These are phyloP conservation scores for Emmelina monodactyla DNA, from an alignment of 2,888 invertebrate species.

Conservation along the genomic window DNA sequence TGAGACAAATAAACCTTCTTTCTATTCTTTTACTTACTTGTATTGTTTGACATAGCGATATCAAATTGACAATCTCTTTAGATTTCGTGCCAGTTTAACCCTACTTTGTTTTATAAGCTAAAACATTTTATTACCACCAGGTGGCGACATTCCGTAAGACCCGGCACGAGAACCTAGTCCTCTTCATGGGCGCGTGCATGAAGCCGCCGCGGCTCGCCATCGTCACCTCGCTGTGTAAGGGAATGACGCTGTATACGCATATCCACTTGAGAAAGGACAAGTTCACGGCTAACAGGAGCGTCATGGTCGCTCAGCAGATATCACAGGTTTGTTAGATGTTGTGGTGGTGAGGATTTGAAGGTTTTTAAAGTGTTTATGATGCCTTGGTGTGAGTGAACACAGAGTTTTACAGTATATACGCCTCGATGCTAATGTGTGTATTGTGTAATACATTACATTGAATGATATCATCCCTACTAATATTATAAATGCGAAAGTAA, in stretches of 20 bases:
- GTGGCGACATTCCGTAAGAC: slow-evolving; percentile 97
- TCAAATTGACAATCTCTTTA: background rate
- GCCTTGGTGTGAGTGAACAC: too few species aligned
- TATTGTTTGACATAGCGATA: too few species aligned
- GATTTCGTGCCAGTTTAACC: background rate
- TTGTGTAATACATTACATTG: too few species aligned
- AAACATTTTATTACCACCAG: slow-evolving; percentile 32
- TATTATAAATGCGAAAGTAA: too few species aligned
- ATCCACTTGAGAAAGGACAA: slow-evolving; percentile 92
- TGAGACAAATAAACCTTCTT: too few species aligned
- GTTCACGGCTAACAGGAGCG: slow-evolving; percentile 92
- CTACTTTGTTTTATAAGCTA: background rate
- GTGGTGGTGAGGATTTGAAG: too few species aligned
- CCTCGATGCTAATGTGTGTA: too few species aligned
- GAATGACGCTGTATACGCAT: slow-evolving; percentile 92
- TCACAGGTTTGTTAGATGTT: too few species aligned
- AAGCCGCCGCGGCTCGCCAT: slow-evolving; percentile 96
- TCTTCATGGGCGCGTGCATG: slow-evolving; percentile 99
- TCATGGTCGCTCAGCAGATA: slow-evolving; percentile 95
- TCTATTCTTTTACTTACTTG: too few species aligned
- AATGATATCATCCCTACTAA: too few species aligned
- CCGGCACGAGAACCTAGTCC: slow-evolving; percentile 96
- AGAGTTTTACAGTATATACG: too few species aligned
- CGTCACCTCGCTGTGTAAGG: slow-evolving; percentile 96
- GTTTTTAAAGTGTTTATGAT: too few species aligned